Evolutionary conservation across 2,888 invertebrate genomes (phyloP), one percentile per base, ranked within the genome.

Genomic region (Thalpophila matura): DNA sequence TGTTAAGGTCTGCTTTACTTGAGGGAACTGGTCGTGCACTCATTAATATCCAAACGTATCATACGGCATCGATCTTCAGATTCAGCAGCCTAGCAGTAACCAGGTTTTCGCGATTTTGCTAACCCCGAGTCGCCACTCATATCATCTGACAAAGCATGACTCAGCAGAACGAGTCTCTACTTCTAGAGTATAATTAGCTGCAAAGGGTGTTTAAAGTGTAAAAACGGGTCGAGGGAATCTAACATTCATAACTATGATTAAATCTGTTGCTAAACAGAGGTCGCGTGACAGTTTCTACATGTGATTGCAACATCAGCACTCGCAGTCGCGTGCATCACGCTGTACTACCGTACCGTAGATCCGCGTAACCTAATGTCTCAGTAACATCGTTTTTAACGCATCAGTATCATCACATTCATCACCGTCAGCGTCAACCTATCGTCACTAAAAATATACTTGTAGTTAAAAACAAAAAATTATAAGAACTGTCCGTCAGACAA

Each of bases 251-350:
- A 68, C 64, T 69, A 76, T 84, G 75, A 83, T 77, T 78, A 78
- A 69, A 81, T 80, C 75, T 63, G 77, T 84, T 83, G 67, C 66
- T 65, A 67, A 81, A 74, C 76, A 74, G 73, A 74, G 81, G 79
- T 89, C 80, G 87, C 90, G 89, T 89, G 90, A 87, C 86, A 85
- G 80, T 85, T 71, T 74, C 82, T 79, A 84, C 80, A 76, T 85
- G 79, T 85, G 82, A 80, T 89, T 89, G 88, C 87, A 80, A 86
- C 86, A 88, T 79, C 79, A 71, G 66, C 80, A 74, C 70, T 75
- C 69, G 31, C 42, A 75, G 66, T 89, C 80, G 91, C 91, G 91
- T 92, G 93, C 86, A 82, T 87, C 91, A 89, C 88, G 89, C 84
- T 82, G 82, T 76, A 77, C 60, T 83, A 85, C 81, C 83, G 78